Percentiles rank a stretch among this genome's conserved stretches.
These are phyloP conservation scores for Arizona elegans DNA, from an alignment of 2,113 vertebrate genomes.

Conservation along the genomic window DNA sequence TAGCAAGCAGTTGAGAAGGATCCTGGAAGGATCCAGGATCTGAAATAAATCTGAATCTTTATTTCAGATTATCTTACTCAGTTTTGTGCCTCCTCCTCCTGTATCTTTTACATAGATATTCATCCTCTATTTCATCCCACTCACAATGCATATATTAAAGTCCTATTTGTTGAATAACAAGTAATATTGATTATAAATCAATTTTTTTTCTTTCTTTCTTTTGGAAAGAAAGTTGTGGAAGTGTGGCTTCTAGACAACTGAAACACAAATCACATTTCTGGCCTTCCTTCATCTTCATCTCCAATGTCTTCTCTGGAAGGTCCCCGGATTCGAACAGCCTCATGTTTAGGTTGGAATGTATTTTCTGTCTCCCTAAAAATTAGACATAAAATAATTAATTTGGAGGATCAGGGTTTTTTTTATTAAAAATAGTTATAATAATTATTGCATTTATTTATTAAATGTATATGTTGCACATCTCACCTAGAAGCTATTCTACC, in stretches of 20 bases:
- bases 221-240: not conserved
- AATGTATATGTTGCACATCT: not conserved
- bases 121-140: not conserved
- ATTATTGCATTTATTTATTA: not conserved
- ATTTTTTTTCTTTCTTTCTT: not conserved
- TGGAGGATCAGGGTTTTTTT: not conserved
- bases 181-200: not conserved
- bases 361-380: conserved; percentile 49
- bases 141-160: not conserved
- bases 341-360: not conserved
- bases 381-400: conserved; percentile 5
- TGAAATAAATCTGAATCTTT: too few species aligned
- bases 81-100: not conserved
- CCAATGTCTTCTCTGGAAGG: conserved; percentile 4
- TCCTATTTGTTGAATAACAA: not conserved
- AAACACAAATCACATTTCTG: not conserved
- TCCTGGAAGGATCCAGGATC: too few species aligned
- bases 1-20: not conserved
- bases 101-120: not conserved
- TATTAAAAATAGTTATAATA: conserved; percentile 2
- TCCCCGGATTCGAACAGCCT: not conserved
- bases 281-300: not conserved
- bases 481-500: not conserved
- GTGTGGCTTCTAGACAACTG: not conserved
- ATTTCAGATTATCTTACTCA: not conserved